Base-by-base conservation (phyloP, 1,140 invertebrate species). In the Polypedilum vanderplanki region DNA sequence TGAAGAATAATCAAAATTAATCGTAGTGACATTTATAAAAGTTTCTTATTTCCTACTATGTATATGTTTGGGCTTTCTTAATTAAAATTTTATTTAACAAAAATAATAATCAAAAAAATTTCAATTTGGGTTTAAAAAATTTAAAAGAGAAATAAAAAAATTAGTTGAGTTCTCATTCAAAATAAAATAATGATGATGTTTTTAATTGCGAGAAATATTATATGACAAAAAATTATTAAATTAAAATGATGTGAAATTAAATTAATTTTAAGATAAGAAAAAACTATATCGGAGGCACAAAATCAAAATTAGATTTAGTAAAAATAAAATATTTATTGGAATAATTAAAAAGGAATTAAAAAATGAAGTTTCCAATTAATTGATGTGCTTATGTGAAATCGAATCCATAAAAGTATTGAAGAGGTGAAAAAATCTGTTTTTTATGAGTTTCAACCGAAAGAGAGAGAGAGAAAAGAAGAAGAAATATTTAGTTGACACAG, bases 251-350 rank as follows among this genome's bases (percentile, higher is more conserved):
- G 24, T 73, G 40, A 40, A 40, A 40, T 17, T 12, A 40, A 73
- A 73, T 33, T 33, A 40, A 40, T 40, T n/a, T 9, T n/a, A 40
- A 73, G 7, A 73, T 40, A 40, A 40, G 17, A 40, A 73, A 33
- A 73, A 75, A 18, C n/a, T 76, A 40, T 78, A 80, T 78, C 79
- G 79, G 79, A 80, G 78, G 79, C 79, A 80, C 79, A 80, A 79
- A 79, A 79, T 80, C 79, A 80, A 79, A 79, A 80, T 80, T 80
- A 79, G 79, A 40, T 9, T 70, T 75, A 33, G 41, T 73, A 17
- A 70, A 22, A 41, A 41, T 73, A 70, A 70, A 46, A 18, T 70
- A 70, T 70, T 70, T 70, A 70, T 70, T 70, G 65, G 65, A 18
- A 67, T 67, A 5, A 67, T 17, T n/a, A n/a, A n/a, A n/a, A 1